Percentiles rank a stretch among this genome's conserved stretches.
Conservation (phyloP, 2,797 vertebrate genomes). For the Tamandua tetradactyla region DNA sequence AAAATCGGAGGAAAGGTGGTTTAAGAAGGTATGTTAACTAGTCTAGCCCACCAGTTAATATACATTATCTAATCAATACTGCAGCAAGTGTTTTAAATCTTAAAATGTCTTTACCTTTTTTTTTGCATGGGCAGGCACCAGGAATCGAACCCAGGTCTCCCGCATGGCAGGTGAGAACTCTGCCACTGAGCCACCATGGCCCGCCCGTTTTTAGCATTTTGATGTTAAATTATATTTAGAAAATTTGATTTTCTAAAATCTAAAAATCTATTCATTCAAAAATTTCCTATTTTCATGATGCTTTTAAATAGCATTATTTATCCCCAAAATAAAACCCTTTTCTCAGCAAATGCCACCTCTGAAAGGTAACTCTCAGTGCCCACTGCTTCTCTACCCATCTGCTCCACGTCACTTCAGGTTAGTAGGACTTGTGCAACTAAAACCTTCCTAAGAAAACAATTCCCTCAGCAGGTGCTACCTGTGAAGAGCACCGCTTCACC, state of each 20-base stretch:
- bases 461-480: background rate
- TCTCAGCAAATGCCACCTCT: conserved; percentile 9
- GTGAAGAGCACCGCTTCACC: background rate
- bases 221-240: no score
- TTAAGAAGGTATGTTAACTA: background rate
- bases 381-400: background rate
- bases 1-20: background rate
- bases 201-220: no score
- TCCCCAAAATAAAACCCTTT: background rate
- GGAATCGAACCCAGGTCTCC: no score
- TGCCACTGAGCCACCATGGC: no score
- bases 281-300: background rate
- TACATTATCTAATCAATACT: background rate
- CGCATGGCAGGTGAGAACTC: no score
- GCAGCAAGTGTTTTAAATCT: background rate
- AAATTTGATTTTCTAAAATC: background rate
- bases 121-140: no score
- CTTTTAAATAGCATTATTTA: background rate
- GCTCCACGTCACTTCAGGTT: conserved; percentile 32
- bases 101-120: no score
- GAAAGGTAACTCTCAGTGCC: background rate
- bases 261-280: background rate
- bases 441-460: background rate
- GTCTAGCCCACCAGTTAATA: background rate
- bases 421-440: conserved; percentile 6